phyloP scores from a whole-genome alignment of 2,797 vertebrate genomes.

The Onychomys torridus region DNA sequence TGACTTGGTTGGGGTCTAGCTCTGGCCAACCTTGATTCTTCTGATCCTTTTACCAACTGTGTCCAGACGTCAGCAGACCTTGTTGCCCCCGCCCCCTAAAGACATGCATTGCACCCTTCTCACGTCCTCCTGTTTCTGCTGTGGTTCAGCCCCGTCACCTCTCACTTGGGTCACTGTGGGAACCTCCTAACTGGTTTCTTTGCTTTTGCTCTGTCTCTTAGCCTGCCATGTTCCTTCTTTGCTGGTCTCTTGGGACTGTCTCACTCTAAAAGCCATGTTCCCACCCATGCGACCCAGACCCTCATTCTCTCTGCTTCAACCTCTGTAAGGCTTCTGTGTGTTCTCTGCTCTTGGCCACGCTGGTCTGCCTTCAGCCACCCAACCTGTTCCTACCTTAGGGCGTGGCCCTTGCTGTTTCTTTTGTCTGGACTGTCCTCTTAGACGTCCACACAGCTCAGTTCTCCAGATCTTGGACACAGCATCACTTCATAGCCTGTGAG shows the following conservation, averaged over 20 bases:
- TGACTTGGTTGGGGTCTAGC: background rate
- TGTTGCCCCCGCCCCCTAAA: background rate
- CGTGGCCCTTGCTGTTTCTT: background rate
- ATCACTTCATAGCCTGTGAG: background rate
- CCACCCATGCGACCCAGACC: background rate
- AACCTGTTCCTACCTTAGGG: background rate
- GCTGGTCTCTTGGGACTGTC: background rate
- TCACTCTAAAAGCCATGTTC: background rate
- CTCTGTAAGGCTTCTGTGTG: accelerated
- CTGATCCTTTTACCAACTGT: background rate
- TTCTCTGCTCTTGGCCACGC: accelerated
- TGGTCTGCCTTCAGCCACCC: background rate
- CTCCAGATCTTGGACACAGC: background rate
- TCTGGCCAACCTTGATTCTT: background rate
- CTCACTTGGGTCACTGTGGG: background rate
- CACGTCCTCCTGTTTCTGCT: background rate
- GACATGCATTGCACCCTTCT: background rate
- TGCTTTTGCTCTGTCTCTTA: background rate
- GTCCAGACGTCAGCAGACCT: background rate
- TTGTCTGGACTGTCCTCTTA: background rate
- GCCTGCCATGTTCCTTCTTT: background rate
- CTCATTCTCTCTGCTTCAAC: background rate
- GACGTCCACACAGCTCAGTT: background rate
- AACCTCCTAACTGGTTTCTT: background rate
- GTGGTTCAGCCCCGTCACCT: background rate